phyloP scores from a whole-genome alignment of 2,113 vertebrate genomes.

The Catagonus wagneri region DNA sequence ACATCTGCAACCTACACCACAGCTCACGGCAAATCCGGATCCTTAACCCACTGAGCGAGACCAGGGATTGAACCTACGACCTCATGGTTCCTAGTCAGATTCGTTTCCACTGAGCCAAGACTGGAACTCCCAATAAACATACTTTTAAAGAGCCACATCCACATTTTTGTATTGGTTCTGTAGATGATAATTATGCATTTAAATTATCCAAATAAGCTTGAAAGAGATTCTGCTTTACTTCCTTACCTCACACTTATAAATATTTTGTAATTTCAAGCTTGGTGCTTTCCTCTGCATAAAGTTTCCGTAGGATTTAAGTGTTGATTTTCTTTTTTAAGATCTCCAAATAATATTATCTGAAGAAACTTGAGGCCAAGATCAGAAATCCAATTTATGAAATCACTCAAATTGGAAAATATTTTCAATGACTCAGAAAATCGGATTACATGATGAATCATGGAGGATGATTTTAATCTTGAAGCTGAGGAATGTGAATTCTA shows the following conservation, averaged over 20 bases:
- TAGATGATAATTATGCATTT: slow-evolving; percentile 13
- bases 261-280: slow-evolving; percentile 54
- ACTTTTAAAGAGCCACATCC: slow-evolving; percentile 42
- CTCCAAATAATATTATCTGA: slow-evolving; percentile 60
- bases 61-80: no score
- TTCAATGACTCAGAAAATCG: slow-evolving; percentile 76
- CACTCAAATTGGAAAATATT: slow-evolving; percentile 75
- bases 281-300: slow-evolving; percentile 8
- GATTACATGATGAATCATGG: slow-evolving; percentile 64
- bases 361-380: slow-evolving; percentile 48
- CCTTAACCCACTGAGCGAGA: no score
- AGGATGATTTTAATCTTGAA: slow-evolving; percentile 67
- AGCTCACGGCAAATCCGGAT: no score
- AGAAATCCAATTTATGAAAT: slow-evolving; percentile 75
- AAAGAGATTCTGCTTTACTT: slow-evolving; percentile 45
- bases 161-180: not conserved
- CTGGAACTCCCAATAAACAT: not conserved
- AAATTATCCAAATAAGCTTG: slow-evolving; percentile 45
- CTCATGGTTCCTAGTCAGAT: no score
- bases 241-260: slow-evolving; percentile 39
- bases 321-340: slow-evolving; percentile 17
- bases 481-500: not conserved
- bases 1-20: no score
- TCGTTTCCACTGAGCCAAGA: no score
- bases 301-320: not conserved